Base-by-base conservation (phyloP, 1,140 invertebrate genomes). In the Whitmania pigra region DNA sequence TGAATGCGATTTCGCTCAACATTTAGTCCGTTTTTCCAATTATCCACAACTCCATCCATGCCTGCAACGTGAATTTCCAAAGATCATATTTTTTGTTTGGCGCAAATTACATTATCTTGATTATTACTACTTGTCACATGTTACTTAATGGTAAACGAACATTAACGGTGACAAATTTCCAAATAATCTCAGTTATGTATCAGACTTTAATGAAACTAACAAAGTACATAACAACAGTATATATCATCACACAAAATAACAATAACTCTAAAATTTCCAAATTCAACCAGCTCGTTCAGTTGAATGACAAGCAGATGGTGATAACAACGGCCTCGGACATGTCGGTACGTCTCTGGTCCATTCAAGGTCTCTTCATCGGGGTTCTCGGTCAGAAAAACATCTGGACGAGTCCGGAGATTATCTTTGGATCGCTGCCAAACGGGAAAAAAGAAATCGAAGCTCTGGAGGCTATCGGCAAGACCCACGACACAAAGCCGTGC, bases 311-410 rank as follows among this genome's bases (percentile, higher is more conserved):
- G 57, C 57, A 63, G 18, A 25, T 54, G 22, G 53, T 70, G 36
- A 49, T 53, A 36, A 53, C 69, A 13, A 25, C 69, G 0, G 29
- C 69, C 9, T 43, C 66, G n/a, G 72, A 73, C 54, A 53, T 55
- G 11, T 73, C 72, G 15, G 31, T 73, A 0, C 72, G 72, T 22
- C 67, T 73, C 13, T 73, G 72, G 72, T 53, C 72, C 5, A 53
- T 73, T 43, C 36, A 69, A 5, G 72, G 72, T 3, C 22, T 53
- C 18, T 73, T 73, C 68, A 31, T 73, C 31, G 72, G 72, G 4
- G 29, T 71, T 1, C 67, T 70, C 49, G 72, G 72, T 15, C 67
- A 71, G 36, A 53, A 54, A 13, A 49, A 57, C 25, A 36, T 54
- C 29, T 73, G 72, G 72, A 53, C 31, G n/a, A 70, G 53, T 53